These are phyloP conservation scores for Heteropelma amictum DNA, from an alignment of 2,888 invertebrate species.

Conservation along the genomic window DNA sequence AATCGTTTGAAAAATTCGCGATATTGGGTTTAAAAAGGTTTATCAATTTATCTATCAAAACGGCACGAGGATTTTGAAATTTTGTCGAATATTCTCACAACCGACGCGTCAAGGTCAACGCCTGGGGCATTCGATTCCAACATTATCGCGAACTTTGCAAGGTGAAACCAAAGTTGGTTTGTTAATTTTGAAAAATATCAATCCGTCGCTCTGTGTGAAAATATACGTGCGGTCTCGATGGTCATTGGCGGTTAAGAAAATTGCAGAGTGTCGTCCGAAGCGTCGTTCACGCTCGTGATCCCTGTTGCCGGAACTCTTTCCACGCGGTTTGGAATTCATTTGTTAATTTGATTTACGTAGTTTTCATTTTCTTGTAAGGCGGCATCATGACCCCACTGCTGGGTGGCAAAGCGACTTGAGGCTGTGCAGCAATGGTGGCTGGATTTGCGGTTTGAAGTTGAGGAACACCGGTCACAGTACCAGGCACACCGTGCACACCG, in stretches of 20 bases:
- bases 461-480: slow-evolving; percentile 71
- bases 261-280: background rate
- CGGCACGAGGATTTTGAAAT: no score
- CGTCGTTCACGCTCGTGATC: background rate
- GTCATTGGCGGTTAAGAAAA: background rate
- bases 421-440: slow-evolving; percentile 77
- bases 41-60: no score
- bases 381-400: slow-evolving; percentile 82
- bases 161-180: no score
- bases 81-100: no score
- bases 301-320: background rate
- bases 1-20: background rate
- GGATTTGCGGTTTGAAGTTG: slow-evolving; percentile 71
- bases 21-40: no score
- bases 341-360: slow-evolving; percentile 81
- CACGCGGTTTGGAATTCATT: background rate
- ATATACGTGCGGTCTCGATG: no score
- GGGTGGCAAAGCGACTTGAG: slow-evolving; percentile 77
- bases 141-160: no score
- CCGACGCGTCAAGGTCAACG: no score
- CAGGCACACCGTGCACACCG: slow-evolving; percentile 78
- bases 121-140: no score
- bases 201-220: background rate
- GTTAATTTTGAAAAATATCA: no score
- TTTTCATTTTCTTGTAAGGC: slow-evolving; percentile 95